These are phyloP conservation scores for Sciaenops ocellatus DNA, from an alignment of 2,797 vertebrate species.

Conservation along the genomic window DNA sequence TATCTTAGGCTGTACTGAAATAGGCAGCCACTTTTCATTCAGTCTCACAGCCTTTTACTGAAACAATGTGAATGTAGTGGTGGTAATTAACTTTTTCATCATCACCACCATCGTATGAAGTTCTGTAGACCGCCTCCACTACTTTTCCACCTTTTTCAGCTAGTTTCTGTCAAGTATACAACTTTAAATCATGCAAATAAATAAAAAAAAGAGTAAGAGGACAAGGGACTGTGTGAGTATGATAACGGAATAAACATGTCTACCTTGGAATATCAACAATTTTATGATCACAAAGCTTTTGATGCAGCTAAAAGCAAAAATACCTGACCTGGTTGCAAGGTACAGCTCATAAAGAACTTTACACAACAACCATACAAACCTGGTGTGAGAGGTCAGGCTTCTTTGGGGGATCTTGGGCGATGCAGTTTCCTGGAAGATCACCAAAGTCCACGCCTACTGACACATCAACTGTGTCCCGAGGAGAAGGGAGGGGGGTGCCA, in stretches of 20 bases:
- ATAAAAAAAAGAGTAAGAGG: not conserved
- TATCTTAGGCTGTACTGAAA: not conserved
- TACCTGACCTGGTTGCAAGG: not conserved
- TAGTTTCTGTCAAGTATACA: not conserved
- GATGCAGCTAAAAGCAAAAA: not conserved
- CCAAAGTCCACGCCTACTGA: conserved; percentile 90
- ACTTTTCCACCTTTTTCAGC: not conserved
- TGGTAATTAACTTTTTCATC: not conserved
- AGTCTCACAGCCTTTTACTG: not conserved
- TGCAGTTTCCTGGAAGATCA: conserved; percentile 86
- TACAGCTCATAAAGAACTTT: not conserved
- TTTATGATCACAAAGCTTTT: not conserved
- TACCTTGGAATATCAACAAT: not conserved
- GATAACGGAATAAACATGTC: not conserved
- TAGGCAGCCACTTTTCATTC: not conserved
- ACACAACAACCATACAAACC: conserved; percentile 36
- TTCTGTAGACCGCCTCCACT: not conserved
- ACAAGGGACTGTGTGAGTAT: not conserved
- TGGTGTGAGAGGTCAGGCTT: conserved; percentile 79
- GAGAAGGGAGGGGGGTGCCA: conserved; percentile 86
- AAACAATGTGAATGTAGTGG: not conserved
- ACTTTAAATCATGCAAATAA: not conserved
- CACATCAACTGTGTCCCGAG: conserved; percentile 88
- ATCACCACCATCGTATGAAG: not conserved
- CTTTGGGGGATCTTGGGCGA: conserved; percentile 70